Evolutionary conservation across 2,113 vertebrate species (phyloP), one percentile per base, ranked within the genome.

Genomic region (Dryoscopus gambensis): DNA sequence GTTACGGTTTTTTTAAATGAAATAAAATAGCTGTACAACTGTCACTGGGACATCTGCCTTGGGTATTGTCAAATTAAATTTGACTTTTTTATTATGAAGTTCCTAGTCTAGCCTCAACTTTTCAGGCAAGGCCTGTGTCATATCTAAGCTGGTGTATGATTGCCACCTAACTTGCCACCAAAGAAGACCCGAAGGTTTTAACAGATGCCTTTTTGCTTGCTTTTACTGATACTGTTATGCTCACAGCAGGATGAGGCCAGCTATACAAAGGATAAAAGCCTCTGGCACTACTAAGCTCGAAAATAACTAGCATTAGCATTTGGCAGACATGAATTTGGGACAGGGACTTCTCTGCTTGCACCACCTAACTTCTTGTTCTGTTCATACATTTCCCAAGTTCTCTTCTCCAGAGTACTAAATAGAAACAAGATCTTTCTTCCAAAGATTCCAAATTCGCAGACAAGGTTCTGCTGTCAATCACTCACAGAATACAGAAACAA

Each of bases 181-280:
- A 71, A 53, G 71, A 52, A 8, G n/a, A 82, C 21, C 19, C 44
- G 40, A 79, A 84, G 40, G 35, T n/a, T 81, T 88, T 46, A 74
- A 39, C 18, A 71, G 33, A 22, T 35, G 70, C 14, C 21, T 33
- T 83, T 75, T 46, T 84, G 37, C n/a, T 75, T 55, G 9, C 30
- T 76, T 37, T 30, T 90, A 47, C 15, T 17, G 33, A 20, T 3
- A 18, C 17, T 5, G 8, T 44, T 46, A 35, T 0, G 0, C 49
- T 78, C 69, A 46, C 69, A 85, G 47, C 44, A 93, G 42, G 55
- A 69, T 59, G 76, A 89, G 70, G 44, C 37, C 55, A 80, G 11
- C 24, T 25, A 9, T 37, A 53, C n/a, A 73, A 35, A 83, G 70
- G 60, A 42, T 71, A 64, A 89, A 74, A 91, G 7, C 16, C 46